Percentiles rank a stretch among this genome's conserved stretches.
Evolutionary conservation across 2,113 vertebrate genomes (phyloP).

Genomic region (Corythoichthys haematopterus): DNA sequence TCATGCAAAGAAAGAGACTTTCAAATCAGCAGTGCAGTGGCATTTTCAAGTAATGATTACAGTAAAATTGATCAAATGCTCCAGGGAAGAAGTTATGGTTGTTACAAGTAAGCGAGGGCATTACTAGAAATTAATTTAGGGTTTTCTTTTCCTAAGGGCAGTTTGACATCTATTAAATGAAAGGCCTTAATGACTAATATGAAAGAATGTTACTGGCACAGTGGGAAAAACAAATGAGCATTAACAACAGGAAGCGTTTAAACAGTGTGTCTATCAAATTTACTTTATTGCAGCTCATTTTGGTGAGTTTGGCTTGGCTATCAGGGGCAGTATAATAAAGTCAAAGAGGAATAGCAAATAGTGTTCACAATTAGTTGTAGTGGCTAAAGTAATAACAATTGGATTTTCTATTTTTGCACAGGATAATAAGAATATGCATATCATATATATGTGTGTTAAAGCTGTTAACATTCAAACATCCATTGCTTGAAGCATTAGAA

Average conservation of each 20-base stretch:
- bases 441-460: too few species aligned
- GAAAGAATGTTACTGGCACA: not conserved
- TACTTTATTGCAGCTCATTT: not conserved
- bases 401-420: too few species aligned
- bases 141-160: not conserved
- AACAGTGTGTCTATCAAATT: not conserved
- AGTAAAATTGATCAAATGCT: constrained; percentile 1
- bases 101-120: not conserved
- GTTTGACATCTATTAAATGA: not conserved
- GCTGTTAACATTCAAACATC: not conserved
- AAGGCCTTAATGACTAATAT: not conserved
- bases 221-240: not conserved
- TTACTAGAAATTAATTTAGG: not conserved
- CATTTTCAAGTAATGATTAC: not conserved
- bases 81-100: not conserved
- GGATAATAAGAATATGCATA: too few species aligned
- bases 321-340: not conserved
- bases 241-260: not conserved
- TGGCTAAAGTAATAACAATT: not conserved
- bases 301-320: not conserved
- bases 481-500: not conserved
- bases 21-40: not conserved
- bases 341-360: too few species aligned
- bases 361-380: too few species aligned
- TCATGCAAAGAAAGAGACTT: not conserved